Percentiles rank a stretch among this genome's conserved stretches.
Evolutionary conservation across 1,140 invertebrate species (phyloP).

Genomic region (Zaprionus tsacasi): DNA sequence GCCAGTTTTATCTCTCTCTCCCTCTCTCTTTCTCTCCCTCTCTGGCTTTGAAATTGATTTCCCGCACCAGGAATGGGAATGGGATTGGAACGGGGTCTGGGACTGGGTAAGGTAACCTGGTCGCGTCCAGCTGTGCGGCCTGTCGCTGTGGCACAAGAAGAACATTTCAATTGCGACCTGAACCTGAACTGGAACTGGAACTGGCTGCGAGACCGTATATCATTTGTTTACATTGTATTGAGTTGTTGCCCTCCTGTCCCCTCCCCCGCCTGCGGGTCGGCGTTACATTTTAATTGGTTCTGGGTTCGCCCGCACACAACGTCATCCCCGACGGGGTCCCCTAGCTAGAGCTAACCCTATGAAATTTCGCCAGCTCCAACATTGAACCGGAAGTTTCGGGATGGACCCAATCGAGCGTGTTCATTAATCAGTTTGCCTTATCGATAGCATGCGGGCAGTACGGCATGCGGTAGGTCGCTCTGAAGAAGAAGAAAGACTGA

Average conservation of each 20-base stretch:
- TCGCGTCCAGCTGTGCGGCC: conserved; percentile 45
- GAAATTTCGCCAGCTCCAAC: conserved; percentile 1
- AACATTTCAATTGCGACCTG: conserved; percentile 49
- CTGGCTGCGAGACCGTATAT: conserved; percentile 69
- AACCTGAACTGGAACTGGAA: conserved; percentile 25
- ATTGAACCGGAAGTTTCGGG: conserved; percentile 56
- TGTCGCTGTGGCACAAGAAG: conserved; percentile 37
- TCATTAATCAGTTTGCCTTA: conserved; percentile 64
- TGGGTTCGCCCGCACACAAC: conserved; percentile 61
- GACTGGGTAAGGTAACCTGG: conserved; percentile 9
- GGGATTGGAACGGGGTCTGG: conserved; percentile 3
- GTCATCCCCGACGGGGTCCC: conserved; percentile 14
- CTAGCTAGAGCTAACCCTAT: conserved; percentile 38
- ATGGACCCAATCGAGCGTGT: conserved; percentile 32
- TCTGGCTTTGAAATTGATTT: conserved; percentile 73
- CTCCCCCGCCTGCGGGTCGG: conserved; percentile 64
- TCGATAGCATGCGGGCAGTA: conserved; percentile 32
- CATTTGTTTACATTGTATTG: conserved; percentile 82
- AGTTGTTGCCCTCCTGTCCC: conserved; percentile 73
- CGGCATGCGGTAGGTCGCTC: conserved; percentile 67
- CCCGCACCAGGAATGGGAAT: conserved; percentile 13
- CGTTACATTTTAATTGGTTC: conserved; percentile 70
- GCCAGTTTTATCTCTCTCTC: conserved; percentile 65
- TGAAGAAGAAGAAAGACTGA: neutral
- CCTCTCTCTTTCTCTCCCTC: conserved; percentile 67